Evolutionary conservation across 1,140 invertebrate species (phyloP).

Genomic region (Drosophila ercepeae): DNA sequence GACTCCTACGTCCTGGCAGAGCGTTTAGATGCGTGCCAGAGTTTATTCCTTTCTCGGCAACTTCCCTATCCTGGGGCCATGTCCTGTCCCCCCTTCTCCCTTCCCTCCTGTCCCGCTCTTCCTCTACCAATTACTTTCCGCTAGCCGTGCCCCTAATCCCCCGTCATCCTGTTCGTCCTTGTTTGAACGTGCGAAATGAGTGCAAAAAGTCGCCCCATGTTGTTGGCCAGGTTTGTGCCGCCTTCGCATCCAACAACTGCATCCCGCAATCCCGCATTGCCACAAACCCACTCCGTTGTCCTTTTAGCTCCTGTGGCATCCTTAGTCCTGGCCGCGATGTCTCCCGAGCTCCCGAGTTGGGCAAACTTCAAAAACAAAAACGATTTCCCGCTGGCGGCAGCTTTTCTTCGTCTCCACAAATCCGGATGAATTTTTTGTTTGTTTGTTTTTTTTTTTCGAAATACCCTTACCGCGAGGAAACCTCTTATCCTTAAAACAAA

Average conservation of each 20-base stretch:
- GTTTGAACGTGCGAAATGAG: conserved; percentile 73
- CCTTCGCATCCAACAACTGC: conserved; percentile 19
- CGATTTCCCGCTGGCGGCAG: conserved; percentile 65
- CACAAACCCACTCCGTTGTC: background rate
- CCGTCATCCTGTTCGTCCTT: conserved; percentile 23
- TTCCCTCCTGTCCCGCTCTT: conserved; percentile 3
- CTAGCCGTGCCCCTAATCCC: conserved; percentile 6
- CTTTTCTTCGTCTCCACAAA: background rate
- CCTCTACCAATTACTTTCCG: conserved; percentile 36
- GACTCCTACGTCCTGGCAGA: background rate
- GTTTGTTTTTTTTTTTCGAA: background rate
- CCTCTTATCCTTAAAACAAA: too few relatives aligned
- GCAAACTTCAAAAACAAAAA: conserved; percentile 72
- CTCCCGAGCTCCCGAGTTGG: conserved; percentile 25
- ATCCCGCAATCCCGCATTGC: conserved; percentile 3
- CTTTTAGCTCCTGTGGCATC: background rate
- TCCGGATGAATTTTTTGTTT: background rate
- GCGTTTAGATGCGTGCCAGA: conserved; percentile 9
- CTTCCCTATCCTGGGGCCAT: conserved; percentile 29
- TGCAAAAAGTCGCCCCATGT: conserved; percentile 76
- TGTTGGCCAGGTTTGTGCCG: conserved; percentile 43
- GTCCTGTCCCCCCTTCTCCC: conserved; percentile 1
- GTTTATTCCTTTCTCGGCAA: conserved; percentile 12
- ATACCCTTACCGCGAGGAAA: background rate
- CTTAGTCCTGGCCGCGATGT: conserved; percentile 13